Conservation (phyloP, 2,888 invertebrate species). For the Lasioglossum pauxillum region DNA sequence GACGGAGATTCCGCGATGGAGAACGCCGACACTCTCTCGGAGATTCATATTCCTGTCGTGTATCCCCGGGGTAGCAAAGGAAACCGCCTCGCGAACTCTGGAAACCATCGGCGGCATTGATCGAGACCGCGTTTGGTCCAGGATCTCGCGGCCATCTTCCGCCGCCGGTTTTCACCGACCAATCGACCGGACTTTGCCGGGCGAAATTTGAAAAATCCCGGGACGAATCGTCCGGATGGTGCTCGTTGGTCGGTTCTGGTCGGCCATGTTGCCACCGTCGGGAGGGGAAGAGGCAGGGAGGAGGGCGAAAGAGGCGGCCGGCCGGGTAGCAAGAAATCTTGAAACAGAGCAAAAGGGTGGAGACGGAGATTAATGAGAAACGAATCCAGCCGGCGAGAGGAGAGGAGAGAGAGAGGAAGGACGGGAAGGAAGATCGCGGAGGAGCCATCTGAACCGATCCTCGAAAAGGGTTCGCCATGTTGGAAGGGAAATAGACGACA, state of each 20-base stretch:
- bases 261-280: constrained; percentile 70
- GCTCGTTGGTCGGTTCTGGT: constrained; percentile 54
- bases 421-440: constrained; percentile 51
- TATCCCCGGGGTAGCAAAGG: constrained; percentile 6
- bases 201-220: constrained; percentile 69
- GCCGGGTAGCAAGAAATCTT: constrained; percentile 75
- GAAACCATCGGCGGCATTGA: constrained; percentile 44
- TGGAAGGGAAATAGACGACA: constrained; percentile 62
- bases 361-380: constrained; percentile 80
- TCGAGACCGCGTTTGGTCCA: constrained; percentile 38
- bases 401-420: constrained; percentile 30
- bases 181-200: constrained; percentile 53
- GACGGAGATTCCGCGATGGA: not conserved
- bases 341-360: constrained; percentile 78
- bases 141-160: constrained; percentile 61
- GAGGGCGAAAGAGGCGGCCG: constrained; percentile 65
- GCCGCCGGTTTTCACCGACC: constrained; percentile 52
- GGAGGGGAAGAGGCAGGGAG: constrained; percentile 49
- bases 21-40: not conserved
- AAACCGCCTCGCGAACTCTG: constrained; percentile 30
- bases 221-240: constrained; percentile 64
- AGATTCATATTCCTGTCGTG: constrained; percentile 25
- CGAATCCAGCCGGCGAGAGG: constrained; percentile 70
- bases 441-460: constrained; percentile 60
- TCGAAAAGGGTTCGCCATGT: constrained; percentile 66